Evolutionary conservation across 1,140 invertebrate genomes (phyloP).

Genomic region (Araneus ventricosus): DNA sequence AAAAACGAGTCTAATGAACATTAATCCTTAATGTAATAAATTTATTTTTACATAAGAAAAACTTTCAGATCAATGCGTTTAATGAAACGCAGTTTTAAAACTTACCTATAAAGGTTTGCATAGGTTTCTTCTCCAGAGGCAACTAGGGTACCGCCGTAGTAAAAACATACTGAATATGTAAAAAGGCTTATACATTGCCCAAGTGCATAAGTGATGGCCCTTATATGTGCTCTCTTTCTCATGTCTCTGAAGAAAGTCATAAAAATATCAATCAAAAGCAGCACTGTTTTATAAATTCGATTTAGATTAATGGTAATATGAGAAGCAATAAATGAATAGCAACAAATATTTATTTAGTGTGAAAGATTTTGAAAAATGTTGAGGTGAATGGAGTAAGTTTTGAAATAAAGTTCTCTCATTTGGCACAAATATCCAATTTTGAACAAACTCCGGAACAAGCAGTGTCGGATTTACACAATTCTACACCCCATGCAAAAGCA

Average conservation of each 20-base stretch:
- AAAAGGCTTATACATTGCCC: constrained; percentile 89
- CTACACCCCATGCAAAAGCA: too few relatives aligned
- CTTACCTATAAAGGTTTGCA: constrained; percentile 89
- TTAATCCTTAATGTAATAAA: background rate
- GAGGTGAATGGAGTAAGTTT: too few relatives aligned
- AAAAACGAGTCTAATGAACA: background rate
- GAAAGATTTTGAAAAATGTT: too few relatives aligned
- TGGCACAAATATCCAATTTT: too few relatives aligned
- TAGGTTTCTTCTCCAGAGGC: constrained; percentile 85
- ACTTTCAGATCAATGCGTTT: background rate
- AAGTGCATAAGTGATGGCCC: constrained; percentile 86
- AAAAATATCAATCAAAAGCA: background rate
- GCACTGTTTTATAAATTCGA: too few relatives aligned
- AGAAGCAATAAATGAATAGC: too few relatives aligned
- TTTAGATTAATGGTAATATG: too few relatives aligned
- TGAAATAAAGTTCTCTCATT: too few relatives aligned
- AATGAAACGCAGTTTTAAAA: background rate
- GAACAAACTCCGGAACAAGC: too few relatives aligned
- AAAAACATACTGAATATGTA: constrained; percentile 89
- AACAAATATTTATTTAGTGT: too few relatives aligned
- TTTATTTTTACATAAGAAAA: background rate
- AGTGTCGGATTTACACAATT: too few relatives aligned
- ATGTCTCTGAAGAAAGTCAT: constrained; percentile 77
- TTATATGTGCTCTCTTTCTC: constrained; percentile 84
- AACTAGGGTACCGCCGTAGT: constrained; percentile 90